Evolutionary conservation across 2,888 invertebrate species (phyloP).

Genomic region (Thysanoteuthis rhombus): DNA sequence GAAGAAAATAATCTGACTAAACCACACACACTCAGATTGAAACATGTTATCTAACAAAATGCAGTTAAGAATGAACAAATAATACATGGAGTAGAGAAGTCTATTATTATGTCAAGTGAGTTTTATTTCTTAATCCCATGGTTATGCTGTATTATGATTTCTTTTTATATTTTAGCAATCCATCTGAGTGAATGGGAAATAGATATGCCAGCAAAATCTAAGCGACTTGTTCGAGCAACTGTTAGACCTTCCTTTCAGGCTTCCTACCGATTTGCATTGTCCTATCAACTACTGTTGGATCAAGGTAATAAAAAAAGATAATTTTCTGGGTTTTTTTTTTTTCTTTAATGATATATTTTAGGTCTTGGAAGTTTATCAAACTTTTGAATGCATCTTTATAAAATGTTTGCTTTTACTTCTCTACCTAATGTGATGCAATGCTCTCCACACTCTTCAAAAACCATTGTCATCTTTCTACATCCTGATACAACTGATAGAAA

Average conservation of each 20-base stretch:
- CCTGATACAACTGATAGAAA: too few species aligned
- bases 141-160: neutral
- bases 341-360: too few species aligned
- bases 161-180: conserved; percentile 48
- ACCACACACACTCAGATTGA: too few species aligned
- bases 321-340: neutral
- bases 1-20: too few species aligned
- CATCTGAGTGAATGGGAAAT: conserved; percentile 56
- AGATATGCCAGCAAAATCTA: conserved; percentile 60
- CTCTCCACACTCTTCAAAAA: too few species aligned
- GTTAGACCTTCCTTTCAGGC: conserved; percentile 57
- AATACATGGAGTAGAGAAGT: too few species aligned
- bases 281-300: conserved; percentile 62
- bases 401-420: neutral
- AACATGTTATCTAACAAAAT: too few species aligned
- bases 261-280: conserved; percentile 63
- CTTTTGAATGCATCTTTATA: neutral
- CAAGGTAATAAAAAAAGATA: conserved; percentile 49
- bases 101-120: too few species aligned
- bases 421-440: too few species aligned
- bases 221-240: conserved; percentile 54
- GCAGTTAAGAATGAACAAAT: too few species aligned
- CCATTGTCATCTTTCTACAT: too few species aligned
- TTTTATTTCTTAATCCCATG: too few species aligned
- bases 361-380: neutral